Evolutionary conservation across 1,140 invertebrate genomes (phyloP).

Genomic region (Charaxes varanes): DNA sequence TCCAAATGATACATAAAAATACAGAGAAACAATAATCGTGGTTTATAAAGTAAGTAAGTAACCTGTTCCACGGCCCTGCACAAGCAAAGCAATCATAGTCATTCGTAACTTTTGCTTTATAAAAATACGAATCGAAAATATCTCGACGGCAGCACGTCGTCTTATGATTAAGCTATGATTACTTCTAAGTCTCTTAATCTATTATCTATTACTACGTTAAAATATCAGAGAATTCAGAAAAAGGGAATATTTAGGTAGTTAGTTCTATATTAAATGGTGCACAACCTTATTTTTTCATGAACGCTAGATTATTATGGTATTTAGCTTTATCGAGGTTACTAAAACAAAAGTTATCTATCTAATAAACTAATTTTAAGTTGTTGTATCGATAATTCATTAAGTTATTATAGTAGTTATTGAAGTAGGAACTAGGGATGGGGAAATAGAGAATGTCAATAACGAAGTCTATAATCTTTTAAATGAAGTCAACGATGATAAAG

Average conservation of each 20-base stretch:
- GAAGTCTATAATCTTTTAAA: slow-evolving; percentile 25
- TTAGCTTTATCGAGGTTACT: slow-evolving; percentile 63
- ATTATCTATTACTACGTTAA: slow-evolving; percentile 69
- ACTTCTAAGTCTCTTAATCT: slow-evolving; percentile 61
- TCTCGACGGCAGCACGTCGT: slow-evolving; percentile 63
- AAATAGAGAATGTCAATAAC: slow-evolving; percentile 33
- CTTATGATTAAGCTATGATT: slow-evolving; percentile 68
- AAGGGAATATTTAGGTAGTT: slow-evolving; percentile 69
- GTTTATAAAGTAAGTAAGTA: slow-evolving; percentile 31
- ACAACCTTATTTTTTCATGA: slow-evolving; percentile 73
- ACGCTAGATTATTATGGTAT: slow-evolving; percentile 67
- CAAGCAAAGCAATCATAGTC: slow-evolving; percentile 68
- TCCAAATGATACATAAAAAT: slow-evolving; percentile 19
- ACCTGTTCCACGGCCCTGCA: slow-evolving; percentile 58
- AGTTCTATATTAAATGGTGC: slow-evolving; percentile 70
- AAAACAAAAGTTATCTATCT: slow-evolving; percentile 54
- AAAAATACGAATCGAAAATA: slow-evolving; percentile 74
- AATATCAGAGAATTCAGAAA: slow-evolving; percentile 73
- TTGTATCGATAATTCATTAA: slow-evolving; percentile 47
- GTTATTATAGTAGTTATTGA: slow-evolving; percentile 41
- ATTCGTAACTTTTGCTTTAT: slow-evolving; percentile 72
- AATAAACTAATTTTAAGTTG: slow-evolving; percentile 53
- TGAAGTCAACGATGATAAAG: slow-evolving; percentile 21
- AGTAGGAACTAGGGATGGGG: slow-evolving; percentile 58
- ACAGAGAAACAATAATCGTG: slow-evolving; percentile 25